Evolutionary conservation across 2,888 invertebrate species (phyloP).

Genomic region (Synanthedon formicaeformis): DNA sequence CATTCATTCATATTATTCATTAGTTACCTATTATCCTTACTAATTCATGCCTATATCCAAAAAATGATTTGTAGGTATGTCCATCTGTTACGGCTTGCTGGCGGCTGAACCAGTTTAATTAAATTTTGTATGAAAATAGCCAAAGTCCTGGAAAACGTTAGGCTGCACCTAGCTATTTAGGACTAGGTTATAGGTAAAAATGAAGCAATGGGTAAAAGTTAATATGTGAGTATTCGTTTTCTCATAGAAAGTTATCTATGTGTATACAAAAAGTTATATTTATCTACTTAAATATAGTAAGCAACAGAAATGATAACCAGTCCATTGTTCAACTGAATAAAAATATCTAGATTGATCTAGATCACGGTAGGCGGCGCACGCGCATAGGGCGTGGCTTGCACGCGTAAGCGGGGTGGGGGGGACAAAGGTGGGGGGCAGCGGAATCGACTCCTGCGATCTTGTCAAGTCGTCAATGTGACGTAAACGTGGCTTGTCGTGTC

Average conservation of each 20-base stretch:
- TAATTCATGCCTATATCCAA: too few relatives aligned
- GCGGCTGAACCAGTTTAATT: too few relatives aligned
- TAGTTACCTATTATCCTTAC: too few relatives aligned
- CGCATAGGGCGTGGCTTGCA: slow-evolving; percentile 37
- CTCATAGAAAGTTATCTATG: not conserved
- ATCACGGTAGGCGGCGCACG: slow-evolving; percentile 49
- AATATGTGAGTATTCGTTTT: not conserved
- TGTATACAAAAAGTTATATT: not conserved
- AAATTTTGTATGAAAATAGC: not conserved
- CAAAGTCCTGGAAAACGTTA: not conserved
- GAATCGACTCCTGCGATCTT: slow-evolving; percentile 48
- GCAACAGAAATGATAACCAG: not conserved
- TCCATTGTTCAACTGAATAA: slow-evolving; percentile 6
- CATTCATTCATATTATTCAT: too few relatives aligned
- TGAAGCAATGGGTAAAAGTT: too few relatives aligned
- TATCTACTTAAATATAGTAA: not conserved
- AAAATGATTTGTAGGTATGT: too few relatives aligned
- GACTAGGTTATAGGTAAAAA: too few relatives aligned
- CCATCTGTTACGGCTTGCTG: too few relatives aligned
- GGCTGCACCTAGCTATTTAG: not conserved
- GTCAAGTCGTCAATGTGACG: slow-evolving; percentile 44
- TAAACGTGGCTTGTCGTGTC: slow-evolving; percentile 28
- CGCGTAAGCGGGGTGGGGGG: slow-evolving; percentile 6
- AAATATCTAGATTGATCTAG: slow-evolving; percentile 58
- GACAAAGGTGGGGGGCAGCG: slow-evolving; percentile 8